Evolutionary conservation across 2,888 invertebrate species (phyloP).

Genomic region (Cheilosia pagana): DNA sequence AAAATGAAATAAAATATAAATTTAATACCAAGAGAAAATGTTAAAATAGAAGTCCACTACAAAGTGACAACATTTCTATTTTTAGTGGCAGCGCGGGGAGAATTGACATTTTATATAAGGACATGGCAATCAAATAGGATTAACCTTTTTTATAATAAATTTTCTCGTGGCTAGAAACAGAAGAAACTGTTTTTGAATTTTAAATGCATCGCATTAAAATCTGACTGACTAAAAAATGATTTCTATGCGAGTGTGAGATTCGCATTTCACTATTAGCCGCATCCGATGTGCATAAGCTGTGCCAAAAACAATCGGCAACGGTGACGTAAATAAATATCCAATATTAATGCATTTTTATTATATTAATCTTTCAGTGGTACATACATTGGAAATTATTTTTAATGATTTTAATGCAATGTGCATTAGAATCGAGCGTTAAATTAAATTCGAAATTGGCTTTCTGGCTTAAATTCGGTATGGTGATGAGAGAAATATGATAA

Average conservation of each 20-base stretch:
- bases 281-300: conserved; percentile 24
- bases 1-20: conserved; percentile 47
- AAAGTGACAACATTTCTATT: conserved; percentile 30
- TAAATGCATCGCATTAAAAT: neutral
- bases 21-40: neutral
- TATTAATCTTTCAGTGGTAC: conserved; percentile 35
- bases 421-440: conserved; percentile 57
- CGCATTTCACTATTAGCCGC: neutral
- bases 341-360: conserved; percentile 57
- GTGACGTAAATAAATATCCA: conserved; percentile 36
- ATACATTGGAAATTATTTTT: conserved; percentile 45
- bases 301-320: conserved; percentile 31
- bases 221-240: neutral
- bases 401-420: conserved; percentile 17
- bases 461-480: conserved; percentile 27
- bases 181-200: neutral
- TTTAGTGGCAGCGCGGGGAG: neutral
- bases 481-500: conserved; percentile 56
- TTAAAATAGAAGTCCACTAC: conserved; percentile 1
- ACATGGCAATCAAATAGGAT: conserved; percentile 19
- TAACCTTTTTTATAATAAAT: neutral
- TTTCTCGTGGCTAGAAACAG: neutral
- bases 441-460: conserved; percentile 54
- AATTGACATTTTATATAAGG: conserved; percentile 22
- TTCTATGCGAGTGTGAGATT: conserved; percentile 3